Percentiles rank a stretch among this genome's conserved stretches.
These are phyloP conservation scores for Lichenostomus cassidix DNA, from an alignment of 2,113 vertebrate species.

Conservation along the genomic window DNA sequence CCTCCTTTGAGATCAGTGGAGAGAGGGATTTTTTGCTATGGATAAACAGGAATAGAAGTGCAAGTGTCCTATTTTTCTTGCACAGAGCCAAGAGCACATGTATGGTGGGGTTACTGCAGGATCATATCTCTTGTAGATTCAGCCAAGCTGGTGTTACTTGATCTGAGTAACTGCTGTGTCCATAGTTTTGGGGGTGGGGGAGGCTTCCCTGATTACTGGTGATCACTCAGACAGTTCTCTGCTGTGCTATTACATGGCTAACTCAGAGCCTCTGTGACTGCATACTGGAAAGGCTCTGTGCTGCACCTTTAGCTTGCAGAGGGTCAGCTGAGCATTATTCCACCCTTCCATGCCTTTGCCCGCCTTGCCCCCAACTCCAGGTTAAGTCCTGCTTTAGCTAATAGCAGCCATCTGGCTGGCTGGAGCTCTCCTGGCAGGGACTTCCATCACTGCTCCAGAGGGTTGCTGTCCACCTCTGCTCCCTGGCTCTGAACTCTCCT, in stretches of 20 bases:
- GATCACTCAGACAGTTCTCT: background rate
- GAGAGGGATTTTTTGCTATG: background rate
- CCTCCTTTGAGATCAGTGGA: background rate
- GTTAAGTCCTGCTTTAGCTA: background rate
- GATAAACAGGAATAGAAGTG: background rate
- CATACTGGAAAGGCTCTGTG: fast-evolving
- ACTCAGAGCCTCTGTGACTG: background rate
- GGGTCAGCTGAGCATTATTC: background rate
- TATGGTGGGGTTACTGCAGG: background rate
- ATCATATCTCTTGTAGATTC: background rate
- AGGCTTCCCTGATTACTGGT: too few species aligned
- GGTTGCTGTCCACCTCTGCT: background rate
- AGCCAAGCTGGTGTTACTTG: background rate
- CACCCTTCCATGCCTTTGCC: background rate
- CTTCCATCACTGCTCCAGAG: background rate
- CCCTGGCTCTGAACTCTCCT: background rate
- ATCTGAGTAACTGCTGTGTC: background rate
- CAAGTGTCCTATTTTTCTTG: background rate
- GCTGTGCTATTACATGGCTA: fast-evolving
- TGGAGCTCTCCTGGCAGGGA: background rate
- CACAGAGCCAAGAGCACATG: background rate
- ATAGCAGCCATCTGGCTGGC: background rate
- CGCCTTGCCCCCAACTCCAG: background rate
- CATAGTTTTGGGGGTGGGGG: too few species aligned
- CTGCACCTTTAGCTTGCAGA: background rate